Evolutionary conservation across 1,140 invertebrate species (phyloP).

Genomic region (Euura lappo): DNA sequence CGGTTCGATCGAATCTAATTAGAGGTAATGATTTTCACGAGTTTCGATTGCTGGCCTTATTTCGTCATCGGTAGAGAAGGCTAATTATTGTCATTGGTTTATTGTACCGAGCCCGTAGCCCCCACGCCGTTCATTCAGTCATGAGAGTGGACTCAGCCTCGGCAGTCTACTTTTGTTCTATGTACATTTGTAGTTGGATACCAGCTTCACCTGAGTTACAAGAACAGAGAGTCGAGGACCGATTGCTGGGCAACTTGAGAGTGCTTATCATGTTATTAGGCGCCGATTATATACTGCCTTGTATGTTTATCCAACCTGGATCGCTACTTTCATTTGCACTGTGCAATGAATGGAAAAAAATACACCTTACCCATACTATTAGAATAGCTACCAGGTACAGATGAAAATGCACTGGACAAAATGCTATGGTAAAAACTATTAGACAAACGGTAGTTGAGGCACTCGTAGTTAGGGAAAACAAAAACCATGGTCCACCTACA

Average conservation of each 20-base stretch:
- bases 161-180: background rate
- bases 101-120: background rate
- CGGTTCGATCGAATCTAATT: background rate
- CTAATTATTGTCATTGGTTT: slow-evolving; percentile 17
- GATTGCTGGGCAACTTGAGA: slow-evolving; percentile 4
- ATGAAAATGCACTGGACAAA: too few species aligned
- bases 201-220: too few species aligned
- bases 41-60: slow-evolving; percentile 8
- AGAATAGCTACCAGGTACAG: too few species aligned
- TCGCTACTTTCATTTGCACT: slow-evolving; percentile 5
- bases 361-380: too few species aligned
- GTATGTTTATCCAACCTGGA: slow-evolving; percentile 4
- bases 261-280: slow-evolving; percentile 14
- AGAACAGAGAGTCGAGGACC: too few species aligned
- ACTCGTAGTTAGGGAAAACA: too few species aligned
- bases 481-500: too few species aligned
- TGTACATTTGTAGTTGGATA: too few species aligned
- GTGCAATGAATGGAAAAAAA: background rate
- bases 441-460: too few species aligned
- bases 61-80: slow-evolving; percentile 11
- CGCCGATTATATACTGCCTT: background rate
- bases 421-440: too few species aligned
- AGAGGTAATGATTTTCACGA: slow-evolving; percentile 7
- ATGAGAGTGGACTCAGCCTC: background rate
- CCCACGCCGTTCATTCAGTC: background rate